phyloP scores from a whole-genome alignment of 2,797 vertebrate species.

The Geotrypetes seraphini region DNA sequence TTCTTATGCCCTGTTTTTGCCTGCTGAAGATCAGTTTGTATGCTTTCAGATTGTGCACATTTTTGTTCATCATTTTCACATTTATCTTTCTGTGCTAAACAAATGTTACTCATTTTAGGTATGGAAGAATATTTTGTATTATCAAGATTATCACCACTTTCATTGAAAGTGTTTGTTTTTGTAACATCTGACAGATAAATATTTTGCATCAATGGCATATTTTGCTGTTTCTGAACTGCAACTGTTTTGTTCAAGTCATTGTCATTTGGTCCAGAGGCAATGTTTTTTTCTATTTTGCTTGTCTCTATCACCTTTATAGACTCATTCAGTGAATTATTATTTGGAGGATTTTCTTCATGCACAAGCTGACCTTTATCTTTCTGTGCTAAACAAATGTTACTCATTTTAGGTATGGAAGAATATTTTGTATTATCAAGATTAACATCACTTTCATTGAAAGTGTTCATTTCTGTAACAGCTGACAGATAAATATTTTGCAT shows the following conservation, averaged over 20 bases:
- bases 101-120: background rate
- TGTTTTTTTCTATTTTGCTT: background rate
- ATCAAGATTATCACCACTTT: background rate
- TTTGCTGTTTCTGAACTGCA: background rate
- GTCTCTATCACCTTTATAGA: background rate
- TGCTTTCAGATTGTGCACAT: background rate
- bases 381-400: fast-evolving
- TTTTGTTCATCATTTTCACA: background rate
- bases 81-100: background rate
- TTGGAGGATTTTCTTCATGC: background rate
- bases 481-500: background rate
- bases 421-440: background rate
- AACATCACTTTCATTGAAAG: background rate
- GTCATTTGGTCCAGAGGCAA: background rate
- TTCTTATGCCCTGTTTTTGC: background rate
- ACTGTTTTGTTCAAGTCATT: background rate
- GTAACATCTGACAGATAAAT: background rate
- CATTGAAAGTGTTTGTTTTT: background rate
- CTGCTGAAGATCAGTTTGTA: background rate
- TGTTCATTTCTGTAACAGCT: background rate
- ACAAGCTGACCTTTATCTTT: too few relatives aligned
- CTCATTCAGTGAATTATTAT: background rate
- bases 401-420: background rate
- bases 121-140: background rate
- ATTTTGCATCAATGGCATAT: background rate